Base-by-base conservation (phyloP, 1,140 invertebrate genomes). In the fruit fly (Drosophila melanogaster) region DNA sequence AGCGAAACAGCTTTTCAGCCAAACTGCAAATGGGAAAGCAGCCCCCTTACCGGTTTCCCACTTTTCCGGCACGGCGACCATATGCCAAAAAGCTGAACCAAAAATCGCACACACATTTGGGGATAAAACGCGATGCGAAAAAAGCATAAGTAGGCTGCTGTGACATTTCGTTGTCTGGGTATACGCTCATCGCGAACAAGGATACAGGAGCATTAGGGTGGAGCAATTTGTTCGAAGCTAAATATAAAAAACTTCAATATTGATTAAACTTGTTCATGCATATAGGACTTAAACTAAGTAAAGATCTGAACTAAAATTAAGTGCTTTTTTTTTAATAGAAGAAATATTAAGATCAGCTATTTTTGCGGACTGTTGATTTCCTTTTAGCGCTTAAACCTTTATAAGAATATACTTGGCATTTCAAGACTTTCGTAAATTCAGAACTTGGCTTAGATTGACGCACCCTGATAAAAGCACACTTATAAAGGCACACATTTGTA, bases 81-180 rank as follows among this genome's bases (percentile, higher is more conserved):
- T 76, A 75, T 76, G 71, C 73, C 60, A 76, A 76, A 75, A 75
- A 76, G 70, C 53, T 47, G 38, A 70, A 70, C 40, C 66, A 55
- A 70, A 70, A 70, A 70, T 70, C 66, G 66, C 38, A 74, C 40
- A 60, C 62, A 56, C 46, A 53, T 62, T 65, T 41, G 37, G 15
- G 24, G 22, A 33, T 24, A 66, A 15, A 66, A 22, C 17, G 19
- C 50, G 22, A 43, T n/a, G 30, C 7, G 37, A 10, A 43, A 35
- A 76, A 54, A 61, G 55, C 35, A 70, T 73, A 61, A 74, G 62
- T 59, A 79, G 72, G 58, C 65, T 65, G 75, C 77, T 81, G 65
- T 81, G 71, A 76, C 77, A 79, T 80, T 75, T 73, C 60, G 67
- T 71, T 79, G 62, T 79, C 70, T 78, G 67, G 61, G 62, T 72